Evolutionary conservation across 2,888 invertebrate genomes (phyloP).

Genomic region (Acanthacorydalis orientalis): DNA sequence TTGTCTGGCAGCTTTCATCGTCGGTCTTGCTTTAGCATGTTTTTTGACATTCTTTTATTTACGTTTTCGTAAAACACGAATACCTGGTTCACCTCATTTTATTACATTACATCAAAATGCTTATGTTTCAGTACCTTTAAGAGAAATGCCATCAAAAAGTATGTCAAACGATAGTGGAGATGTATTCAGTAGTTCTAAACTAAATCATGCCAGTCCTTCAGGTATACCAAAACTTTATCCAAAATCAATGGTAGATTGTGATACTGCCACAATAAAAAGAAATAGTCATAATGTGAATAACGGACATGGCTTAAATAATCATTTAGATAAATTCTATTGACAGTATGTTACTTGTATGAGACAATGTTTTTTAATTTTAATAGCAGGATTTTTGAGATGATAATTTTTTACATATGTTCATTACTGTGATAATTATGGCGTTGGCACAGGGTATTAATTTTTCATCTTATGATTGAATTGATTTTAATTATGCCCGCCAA

Average conservation of each 20-base stretch:
- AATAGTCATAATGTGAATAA: slow-evolving; percentile 55
- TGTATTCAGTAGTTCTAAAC: slow-evolving; percentile 16
- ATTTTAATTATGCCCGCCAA: no score
- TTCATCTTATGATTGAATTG: no score
- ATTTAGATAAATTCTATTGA: slow-evolving; percentile 6
- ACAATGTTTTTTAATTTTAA: neutral
- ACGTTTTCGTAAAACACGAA: slow-evolving; percentile 32
- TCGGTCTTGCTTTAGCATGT: slow-evolving; percentile 17
- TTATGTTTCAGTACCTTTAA: slow-evolving; percentile 67
- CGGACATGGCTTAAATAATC: slow-evolving; percentile 26
- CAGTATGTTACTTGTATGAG: neutral
- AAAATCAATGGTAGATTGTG: slow-evolving; percentile 57
- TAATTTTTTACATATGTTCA: slow-evolving; percentile 1
- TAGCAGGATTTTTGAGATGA: slow-evolving; percentile 14
- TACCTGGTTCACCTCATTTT: slow-evolving; percentile 66
- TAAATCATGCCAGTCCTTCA: slow-evolving; percentile 25
- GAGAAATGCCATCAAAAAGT: slow-evolving; percentile 42
- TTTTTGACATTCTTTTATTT: slow-evolving; percentile 18
- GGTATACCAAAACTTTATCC: slow-evolving; percentile 42
- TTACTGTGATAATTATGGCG: no score
- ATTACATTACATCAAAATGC: slow-evolving; percentile 61
- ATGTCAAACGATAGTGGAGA: slow-evolving; percentile 22
- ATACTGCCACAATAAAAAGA: slow-evolving; percentile 57
- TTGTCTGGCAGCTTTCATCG: slow-evolving; percentile 14
- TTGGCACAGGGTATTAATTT: no score